Conservation (phyloP, 2,113 vertebrate genomes). For the Macquaria australasica region DNA sequence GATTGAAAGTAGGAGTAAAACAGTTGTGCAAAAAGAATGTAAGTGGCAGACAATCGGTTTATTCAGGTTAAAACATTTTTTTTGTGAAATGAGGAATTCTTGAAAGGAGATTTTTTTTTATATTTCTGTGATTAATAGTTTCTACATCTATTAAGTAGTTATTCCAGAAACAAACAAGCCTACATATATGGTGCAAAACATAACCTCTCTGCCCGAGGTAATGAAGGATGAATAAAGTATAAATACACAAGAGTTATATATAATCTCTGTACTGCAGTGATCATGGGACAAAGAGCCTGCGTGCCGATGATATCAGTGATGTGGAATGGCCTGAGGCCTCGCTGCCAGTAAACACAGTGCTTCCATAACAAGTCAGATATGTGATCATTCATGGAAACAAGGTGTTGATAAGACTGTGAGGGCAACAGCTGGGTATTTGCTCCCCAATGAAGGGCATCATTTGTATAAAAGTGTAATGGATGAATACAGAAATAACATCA, state of each 20-base stretch:
- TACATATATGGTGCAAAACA: neutral
- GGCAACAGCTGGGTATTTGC: slow-evolving; percentile 69
- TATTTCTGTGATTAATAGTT: neutral
- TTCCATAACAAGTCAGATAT: slow-evolving; percentile 54
- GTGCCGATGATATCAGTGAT: slow-evolving; percentile 50
- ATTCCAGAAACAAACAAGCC: neutral
- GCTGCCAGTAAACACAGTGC: slow-evolving; percentile 45
- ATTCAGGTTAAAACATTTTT: neutral
- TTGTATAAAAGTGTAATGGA: slow-evolving; percentile 45
- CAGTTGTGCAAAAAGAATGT: no score
- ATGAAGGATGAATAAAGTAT: neutral
- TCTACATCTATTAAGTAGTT: neutral
- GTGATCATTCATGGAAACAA: slow-evolving; percentile 64
- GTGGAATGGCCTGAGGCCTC: slow-evolving; percentile 65
- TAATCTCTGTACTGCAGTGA: slow-evolving; percentile 19
- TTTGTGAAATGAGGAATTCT: neutral
- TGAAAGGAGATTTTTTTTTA: neutral
- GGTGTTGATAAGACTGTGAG: slow-evolving; percentile 30
- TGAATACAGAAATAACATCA: slow-evolving; percentile 46
- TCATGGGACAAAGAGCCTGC: slow-evolving; percentile 52
- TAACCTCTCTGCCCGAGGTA: neutral
- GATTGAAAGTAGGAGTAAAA: neutral
- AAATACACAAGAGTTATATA: neutral
- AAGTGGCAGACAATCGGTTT: neutral
- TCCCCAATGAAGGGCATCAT: slow-evolving; percentile 50